phyloP scores from a whole-genome alignment of 2,797 vertebrate species.

The Syngnathus rostellatus region DNA sequence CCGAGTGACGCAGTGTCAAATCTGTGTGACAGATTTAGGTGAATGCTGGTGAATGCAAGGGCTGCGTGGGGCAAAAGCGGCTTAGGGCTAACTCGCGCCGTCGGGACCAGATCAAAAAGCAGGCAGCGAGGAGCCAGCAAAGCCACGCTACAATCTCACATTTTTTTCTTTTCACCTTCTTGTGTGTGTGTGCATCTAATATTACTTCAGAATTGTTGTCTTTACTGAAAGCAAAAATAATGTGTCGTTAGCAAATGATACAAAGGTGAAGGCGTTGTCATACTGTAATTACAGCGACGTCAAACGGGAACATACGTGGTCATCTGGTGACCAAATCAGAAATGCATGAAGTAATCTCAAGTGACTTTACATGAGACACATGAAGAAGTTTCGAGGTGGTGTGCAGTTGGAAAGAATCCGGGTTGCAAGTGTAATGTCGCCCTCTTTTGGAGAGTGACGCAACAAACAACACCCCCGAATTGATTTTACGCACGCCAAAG shows the following conservation, averaged over 20 bases:
- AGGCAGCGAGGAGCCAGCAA: conserved; percentile 67
- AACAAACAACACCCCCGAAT: not conserved
- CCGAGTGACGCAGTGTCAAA: conserved; percentile 94
- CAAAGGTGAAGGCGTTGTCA: not conserved
- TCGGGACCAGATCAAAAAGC: conserved; percentile 80
- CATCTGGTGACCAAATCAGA: not conserved
- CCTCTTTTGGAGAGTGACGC: conserved; percentile 47
- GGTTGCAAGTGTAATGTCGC: conserved; percentile 56
- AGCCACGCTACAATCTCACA: conserved; percentile 43
- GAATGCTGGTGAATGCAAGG: conserved; percentile 84
- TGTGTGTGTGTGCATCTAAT: not conserved
- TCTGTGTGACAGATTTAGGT: conserved; percentile 99
- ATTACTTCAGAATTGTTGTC: conserved; percentile 6
- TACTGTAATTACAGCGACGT: not conserved
- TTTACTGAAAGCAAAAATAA: not conserved
- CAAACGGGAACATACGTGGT: not conserved
- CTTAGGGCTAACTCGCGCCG: conserved; percentile 77
- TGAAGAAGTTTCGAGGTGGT: not conserved
- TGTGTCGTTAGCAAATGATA: not conserved
- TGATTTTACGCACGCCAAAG: not conserved
- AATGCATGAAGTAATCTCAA: not conserved
- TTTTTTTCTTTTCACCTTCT: conserved; percentile 37
- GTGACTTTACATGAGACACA: conserved; percentile 3
- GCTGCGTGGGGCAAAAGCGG: conserved; percentile 78
- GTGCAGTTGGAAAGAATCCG: not conserved